phyloP scores from a whole-genome alignment of 2,113 vertebrate genomes.

The Clarias batrachus region DNA sequence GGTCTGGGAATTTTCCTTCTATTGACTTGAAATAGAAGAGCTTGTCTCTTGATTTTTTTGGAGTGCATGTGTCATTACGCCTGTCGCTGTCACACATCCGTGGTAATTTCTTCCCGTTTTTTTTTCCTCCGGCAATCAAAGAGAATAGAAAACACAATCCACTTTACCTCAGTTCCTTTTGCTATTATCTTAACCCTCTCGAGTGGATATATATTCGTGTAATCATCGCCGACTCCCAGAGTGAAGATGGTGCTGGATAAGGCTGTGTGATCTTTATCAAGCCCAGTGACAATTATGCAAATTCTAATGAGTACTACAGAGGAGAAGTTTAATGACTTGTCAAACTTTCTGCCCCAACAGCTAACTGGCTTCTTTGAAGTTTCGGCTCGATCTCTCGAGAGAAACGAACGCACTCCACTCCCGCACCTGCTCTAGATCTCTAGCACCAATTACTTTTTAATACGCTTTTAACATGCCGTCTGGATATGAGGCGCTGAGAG shows the following conservation, averaged over 20 bases:
- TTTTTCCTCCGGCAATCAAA: not conserved
- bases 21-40: constrained; percentile 34
- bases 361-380: constrained; percentile 34
- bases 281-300: constrained; percentile 7
- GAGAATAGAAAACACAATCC: not conserved
- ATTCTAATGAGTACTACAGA: constrained; percentile 10
- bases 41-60: not conserved
- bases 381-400: constrained; percentile 1
- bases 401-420: not conserved
- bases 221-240: not conserved
- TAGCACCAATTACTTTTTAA: constrained; percentile 34
- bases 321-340: constrained; percentile 27
- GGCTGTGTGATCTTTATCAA: not conserved
- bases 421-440: constrained; percentile 25
- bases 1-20: constrained; percentile 24
- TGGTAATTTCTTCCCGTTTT: not conserved
- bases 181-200: constrained; percentile 5
- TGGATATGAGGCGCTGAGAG: constrained; percentile 4
- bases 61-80: constrained; percentile 3
- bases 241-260: not conserved
- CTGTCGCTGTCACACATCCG: not conserved
- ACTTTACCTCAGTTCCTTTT: not conserved
- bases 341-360: constrained; percentile 20
- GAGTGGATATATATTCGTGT: constrained; percentile 11
- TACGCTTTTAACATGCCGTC: constrained; percentile 20